A percentile compares a stretch with the other conserved stretches of the same genome.
These are phyloP conservation scores for Physocephala rufipes DNA, from an alignment of 2,888 invertebrate genomes.

Conservation along the genomic window DNA sequence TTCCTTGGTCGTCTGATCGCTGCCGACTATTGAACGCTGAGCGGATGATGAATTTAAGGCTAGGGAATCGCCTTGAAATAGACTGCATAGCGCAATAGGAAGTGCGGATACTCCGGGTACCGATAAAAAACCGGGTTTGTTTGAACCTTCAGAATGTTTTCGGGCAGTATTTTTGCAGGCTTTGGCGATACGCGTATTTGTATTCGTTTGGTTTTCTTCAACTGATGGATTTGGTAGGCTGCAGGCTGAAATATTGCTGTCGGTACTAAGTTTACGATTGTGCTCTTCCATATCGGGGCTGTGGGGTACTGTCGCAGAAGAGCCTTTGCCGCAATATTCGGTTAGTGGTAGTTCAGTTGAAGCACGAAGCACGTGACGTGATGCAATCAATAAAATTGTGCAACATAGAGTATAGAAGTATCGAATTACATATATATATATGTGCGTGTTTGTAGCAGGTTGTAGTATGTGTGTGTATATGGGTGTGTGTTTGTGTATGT, in stretches of 20 bases:
- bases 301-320: conserved; percentile 39
- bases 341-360: not conserved
- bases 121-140: conserved; percentile 46
- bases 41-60: conserved; percentile 54
- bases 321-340: conserved; percentile 31
- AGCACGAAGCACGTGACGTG: not conserved
- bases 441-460: not conserved
- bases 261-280: conserved; percentile 41
- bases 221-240: conserved; percentile 32
- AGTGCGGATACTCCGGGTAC: conserved; percentile 61
- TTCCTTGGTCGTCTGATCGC: conserved; percentile 35
- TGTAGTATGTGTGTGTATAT: not conserved
- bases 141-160: conserved; percentile 37
- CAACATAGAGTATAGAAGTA: not conserved
- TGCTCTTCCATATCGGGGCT: conserved; percentile 36
- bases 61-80: conserved; percentile 63
- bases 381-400: not conserved
- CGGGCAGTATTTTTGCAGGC: conserved; percentile 17
- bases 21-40: no score
- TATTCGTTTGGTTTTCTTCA: conserved; percentile 30
- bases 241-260: conserved; percentile 39
- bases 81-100: conserved; percentile 67
- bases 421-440: not conserved
- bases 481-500: conserved; percentile 9
- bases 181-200: conserved; percentile 25